Evolutionary conservation across 2,888 invertebrate species (phyloP).

Genomic region (Pollenia angustigena): DNA sequence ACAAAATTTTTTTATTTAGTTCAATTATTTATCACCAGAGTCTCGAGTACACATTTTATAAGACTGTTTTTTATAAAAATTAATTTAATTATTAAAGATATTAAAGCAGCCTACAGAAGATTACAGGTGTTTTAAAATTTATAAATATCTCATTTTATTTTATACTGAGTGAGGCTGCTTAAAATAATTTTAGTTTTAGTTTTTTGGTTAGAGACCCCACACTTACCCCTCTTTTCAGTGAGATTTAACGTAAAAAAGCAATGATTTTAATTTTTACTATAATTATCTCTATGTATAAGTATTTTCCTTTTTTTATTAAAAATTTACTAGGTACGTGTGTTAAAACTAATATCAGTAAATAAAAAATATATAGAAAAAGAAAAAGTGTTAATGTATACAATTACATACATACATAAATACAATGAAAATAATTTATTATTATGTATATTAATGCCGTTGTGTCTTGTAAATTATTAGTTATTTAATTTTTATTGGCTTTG

Average conservation of each 20-base stretch:
- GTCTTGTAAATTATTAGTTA: constrained; percentile 74
- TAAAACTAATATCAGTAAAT: constrained; percentile 50
- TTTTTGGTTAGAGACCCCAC: constrained; percentile 15
- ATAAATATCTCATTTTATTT: constrained; percentile 1
- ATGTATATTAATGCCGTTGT: constrained; percentile 35
- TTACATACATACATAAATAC: constrained; percentile 27
- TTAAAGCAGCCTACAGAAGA: constrained; percentile 42
- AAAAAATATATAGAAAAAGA: constrained; percentile 61
- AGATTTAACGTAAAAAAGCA: constrained; percentile 15
- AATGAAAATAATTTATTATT: constrained; percentile 47
- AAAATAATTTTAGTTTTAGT: constrained; percentile 43
- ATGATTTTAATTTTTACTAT: constrained; percentile 15
- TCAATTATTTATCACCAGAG: constrained; percentile 58
- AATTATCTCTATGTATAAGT: background rate
- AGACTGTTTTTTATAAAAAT: constrained; percentile 71
- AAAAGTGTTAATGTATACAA: constrained; percentile 49
- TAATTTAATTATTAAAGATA: constrained; percentile 53
- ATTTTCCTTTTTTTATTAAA: constrained; percentile 6
- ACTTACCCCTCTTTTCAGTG: background rate
- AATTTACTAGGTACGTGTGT: constrained; percentile 18
- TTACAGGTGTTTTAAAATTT: background rate
- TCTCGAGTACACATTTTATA: constrained; percentile 69
- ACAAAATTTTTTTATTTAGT: constrained; percentile 38
- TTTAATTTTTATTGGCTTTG: constrained; percentile 76
- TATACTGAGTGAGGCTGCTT: constrained; percentile 51